Base-by-base conservation (phyloP, 2,797 vertebrate species). In the Pantherophis alleghaniensis region DNA sequence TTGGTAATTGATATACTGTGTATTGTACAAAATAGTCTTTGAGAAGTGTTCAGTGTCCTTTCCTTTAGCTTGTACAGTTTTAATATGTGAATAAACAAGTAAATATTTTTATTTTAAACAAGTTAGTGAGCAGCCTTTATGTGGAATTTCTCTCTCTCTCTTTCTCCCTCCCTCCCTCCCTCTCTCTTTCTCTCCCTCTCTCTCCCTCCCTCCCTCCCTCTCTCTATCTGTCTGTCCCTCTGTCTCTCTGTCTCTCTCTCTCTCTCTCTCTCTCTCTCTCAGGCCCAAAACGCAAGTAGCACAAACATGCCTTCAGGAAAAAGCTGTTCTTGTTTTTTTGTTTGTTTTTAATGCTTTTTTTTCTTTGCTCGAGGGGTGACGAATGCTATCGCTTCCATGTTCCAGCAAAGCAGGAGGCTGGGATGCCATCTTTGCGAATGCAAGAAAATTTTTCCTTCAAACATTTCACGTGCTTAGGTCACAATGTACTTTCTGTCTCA, bases 91-190 rank as follows among this genome's bases (percentile, higher is more conserved):
- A 97, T 97, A 97, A 97, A 97, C 96, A 94, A 7, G 93, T 92
- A 87, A 92, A 92, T 97, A 97, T 97, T 97, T 97, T 97, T 97
- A 95, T 97, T 97, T 97, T 96, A 94, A 94, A 86, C 1, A 26
- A 9, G 51, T 56, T 16, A 88, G 91, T 91, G 88, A 16, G 89
- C 0, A 20, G 56, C 2, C 2, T 53, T 83, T 12, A 42, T 37
- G 2, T 57, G 89, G 60, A 11, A 9, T 14, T 63, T 63, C 0
- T 63, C 24, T 24, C 59, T 24, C 18, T 59, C 20, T 22, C 6
- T 61, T 0, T n/a, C 28, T 61, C 24, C 9, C 4, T 42, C 37
- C 3, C 37, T 42, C 42, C 0, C 42, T 42, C 42, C 0, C 0
- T 63, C 24, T 9, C 22, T 24, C 18, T 7, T 2, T 22, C 6